Base-by-base conservation (phyloP, 1,140 invertebrate genomes). In the Zaprionus gabonicus region DNA sequence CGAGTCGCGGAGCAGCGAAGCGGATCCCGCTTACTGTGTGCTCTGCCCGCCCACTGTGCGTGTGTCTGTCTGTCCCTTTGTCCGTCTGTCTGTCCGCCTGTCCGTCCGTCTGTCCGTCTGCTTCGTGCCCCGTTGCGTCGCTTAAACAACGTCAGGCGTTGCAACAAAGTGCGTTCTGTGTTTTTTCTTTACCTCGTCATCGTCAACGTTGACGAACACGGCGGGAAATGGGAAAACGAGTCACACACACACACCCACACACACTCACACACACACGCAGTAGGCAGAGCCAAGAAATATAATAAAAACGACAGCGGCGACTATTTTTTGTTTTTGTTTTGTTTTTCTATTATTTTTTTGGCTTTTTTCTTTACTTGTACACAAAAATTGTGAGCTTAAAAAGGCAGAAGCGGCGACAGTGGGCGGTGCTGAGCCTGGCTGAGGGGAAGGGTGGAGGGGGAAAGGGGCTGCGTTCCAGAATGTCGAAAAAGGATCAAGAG, bases 81-180 rank as follows among this genome's bases (percentile, higher is more conserved):
- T 17, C 5, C 17, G 38, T 17, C 15, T 2, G 41, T 44, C 41
- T 28, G 41, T 17, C 5, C 17, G 38, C 7, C 15, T 2, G 41
- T 44, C 41, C 6, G n/a, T 44, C 41, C 7, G 38, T 10, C 10
- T 1, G n/a, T 23, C 15, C 2, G 12, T 17, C 51, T 41, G 46
- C 46, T 10, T 23, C 20, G 46, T 51, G 46, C 46, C 46, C 10
- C 46, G 20, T 51, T 66, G 69, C 65, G 69, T 69, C 60, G 51
- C 60, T 80, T 63, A 77, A 86, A 65, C 66, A 78, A 71, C 69
- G 80, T 88, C 84, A 87, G 76, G 78, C 85, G 83, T 81, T 88
- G 83, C 83, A 87, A 80, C 84, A 88, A 82, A 87, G 84, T 87
- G 83, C 83, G 84, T 87, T 72, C 55, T 79, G 49, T 60, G 41